Conservation (phyloP, 2,797 vertebrate species). For the Tenualosa thibaudeaui region DNA sequence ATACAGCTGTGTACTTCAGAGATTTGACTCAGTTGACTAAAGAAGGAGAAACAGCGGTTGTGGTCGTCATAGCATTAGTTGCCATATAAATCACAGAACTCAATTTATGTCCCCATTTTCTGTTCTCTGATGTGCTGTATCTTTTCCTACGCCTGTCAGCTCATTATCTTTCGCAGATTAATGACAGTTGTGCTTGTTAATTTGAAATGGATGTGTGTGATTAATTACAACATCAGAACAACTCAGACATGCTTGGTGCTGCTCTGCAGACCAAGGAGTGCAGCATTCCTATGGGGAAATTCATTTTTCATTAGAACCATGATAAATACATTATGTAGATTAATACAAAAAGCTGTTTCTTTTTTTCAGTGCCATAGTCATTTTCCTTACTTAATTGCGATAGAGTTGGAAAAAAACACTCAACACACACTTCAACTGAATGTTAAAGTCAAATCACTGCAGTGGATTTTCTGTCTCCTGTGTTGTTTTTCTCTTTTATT, state of each 20-base stretch:
- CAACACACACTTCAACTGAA: not conserved
- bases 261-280: constrained; percentile 19
- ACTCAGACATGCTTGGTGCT: constrained; percentile 33
- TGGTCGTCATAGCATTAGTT: not conserved
- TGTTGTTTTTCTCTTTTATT: constrained; percentile 28
- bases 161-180: constrained; percentile 45
- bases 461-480: constrained; percentile 4
- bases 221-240: constrained; percentile 52
- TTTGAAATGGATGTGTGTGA: constrained; percentile 46
- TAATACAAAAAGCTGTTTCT: constrained; percentile 36
- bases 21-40: not conserved
- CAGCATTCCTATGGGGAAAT: constrained; percentile 34
- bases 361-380: constrained; percentile 50
- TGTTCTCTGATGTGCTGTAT: not conserved
- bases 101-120: not conserved
- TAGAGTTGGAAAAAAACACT: constrained; percentile 28
- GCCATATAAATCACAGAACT: not conserved
- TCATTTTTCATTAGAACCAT: constrained; percentile 34
- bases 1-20: not conserved
- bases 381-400: constrained; percentile 42
- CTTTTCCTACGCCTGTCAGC: constrained; percentile 14
- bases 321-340: constrained; percentile 48
- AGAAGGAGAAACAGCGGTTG: not conserved
- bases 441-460: constrained; percentile 12
- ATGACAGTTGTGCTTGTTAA: constrained; percentile 40